These are phyloP conservation scores for Mycetomoellerius zeteki DNA, from an alignment of 1,140 invertebrate genomes.

Conservation along the genomic window DNA sequence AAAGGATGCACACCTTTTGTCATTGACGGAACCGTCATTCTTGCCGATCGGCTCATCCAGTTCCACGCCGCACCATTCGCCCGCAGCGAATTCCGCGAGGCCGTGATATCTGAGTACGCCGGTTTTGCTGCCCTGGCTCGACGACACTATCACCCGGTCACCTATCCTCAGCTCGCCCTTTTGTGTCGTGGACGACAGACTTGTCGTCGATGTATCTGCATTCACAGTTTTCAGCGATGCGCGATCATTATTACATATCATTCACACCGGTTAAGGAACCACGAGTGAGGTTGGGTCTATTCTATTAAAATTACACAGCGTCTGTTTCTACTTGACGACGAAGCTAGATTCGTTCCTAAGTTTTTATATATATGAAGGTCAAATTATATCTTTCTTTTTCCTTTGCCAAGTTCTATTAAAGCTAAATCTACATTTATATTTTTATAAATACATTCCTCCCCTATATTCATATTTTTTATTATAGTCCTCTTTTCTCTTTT, in stretches of 20 bases:
- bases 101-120: conserved; percentile 95
- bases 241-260: conserved; percentile 42
- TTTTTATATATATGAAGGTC: neutral
- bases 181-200: conserved; percentile 86
- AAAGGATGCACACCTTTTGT: conserved; percentile 89
- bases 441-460: neutral
- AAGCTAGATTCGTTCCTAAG: neutral
- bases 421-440: neutral
- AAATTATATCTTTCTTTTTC: neutral
- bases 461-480: neutral
- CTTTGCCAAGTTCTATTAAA: neutral
- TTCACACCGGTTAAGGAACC: neutral
- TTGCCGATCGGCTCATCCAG: conserved; percentile 97
- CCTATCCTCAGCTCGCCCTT: conserved; percentile 91
- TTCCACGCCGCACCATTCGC: conserved; percentile 98
- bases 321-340: neutral
- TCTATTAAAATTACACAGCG: neutral
- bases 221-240: conserved; percentile 62
- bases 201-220: conserved; percentile 90
- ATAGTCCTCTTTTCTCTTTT: neutral
- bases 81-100: conserved; percentile 94
- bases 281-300: neutral
- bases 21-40: conserved; percentile 98
- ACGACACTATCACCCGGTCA: conserved; percentile 96
- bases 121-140: conserved; percentile 95